Conservation (phyloP, 1,140 invertebrate species). For the Diachasmimorpha longicaudata region DNA sequence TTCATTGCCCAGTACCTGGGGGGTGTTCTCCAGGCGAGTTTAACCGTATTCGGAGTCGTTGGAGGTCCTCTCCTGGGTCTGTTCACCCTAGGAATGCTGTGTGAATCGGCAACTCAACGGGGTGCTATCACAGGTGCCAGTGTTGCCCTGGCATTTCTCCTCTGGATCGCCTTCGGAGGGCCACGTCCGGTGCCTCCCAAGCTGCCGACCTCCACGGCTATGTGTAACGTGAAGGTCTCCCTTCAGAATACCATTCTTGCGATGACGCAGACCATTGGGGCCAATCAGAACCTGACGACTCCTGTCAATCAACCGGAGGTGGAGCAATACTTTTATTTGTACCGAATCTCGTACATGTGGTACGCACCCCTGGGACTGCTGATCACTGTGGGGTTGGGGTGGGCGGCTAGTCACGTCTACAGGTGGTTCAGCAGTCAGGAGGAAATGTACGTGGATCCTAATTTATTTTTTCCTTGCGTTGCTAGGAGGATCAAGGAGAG, state of each 20-base stretch:
- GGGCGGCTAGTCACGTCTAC: conserved; percentile 64
- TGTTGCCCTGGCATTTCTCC: conserved; percentile 70
- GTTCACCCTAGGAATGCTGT: conserved; percentile 82
- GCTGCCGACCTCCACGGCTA: conserved; percentile 33
- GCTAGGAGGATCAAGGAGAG: conserved; percentile 57
- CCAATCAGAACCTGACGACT: background rate
- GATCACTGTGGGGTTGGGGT: conserved; percentile 71
- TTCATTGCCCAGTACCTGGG: conserved; percentile 77
- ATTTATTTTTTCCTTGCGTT: conserved; percentile 71
- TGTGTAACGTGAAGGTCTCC: conserved; percentile 29
- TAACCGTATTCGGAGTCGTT: conserved; percentile 81
- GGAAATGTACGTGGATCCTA: conserved; percentile 58
- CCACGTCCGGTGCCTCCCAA: conserved; percentile 67
- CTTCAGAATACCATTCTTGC: background rate
- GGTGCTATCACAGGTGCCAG: conserved; percentile 74
- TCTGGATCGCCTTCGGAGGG: conserved; percentile 88
- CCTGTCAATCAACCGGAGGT: background rate
- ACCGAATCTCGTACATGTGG: conserved; percentile 89
- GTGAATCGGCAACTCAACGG: conserved; percentile 68
- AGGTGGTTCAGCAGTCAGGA: conserved; percentile 28
- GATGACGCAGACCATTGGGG: background rate
- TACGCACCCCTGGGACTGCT: conserved; percentile 75
- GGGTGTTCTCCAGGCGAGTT: conserved; percentile 66
- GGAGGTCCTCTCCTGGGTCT: conserved; percentile 80
- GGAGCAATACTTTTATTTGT: conserved; percentile 57